phyloP scores from a whole-genome alignment of 2,113 vertebrate genomes.

The Heptranchias perlo region DNA sequence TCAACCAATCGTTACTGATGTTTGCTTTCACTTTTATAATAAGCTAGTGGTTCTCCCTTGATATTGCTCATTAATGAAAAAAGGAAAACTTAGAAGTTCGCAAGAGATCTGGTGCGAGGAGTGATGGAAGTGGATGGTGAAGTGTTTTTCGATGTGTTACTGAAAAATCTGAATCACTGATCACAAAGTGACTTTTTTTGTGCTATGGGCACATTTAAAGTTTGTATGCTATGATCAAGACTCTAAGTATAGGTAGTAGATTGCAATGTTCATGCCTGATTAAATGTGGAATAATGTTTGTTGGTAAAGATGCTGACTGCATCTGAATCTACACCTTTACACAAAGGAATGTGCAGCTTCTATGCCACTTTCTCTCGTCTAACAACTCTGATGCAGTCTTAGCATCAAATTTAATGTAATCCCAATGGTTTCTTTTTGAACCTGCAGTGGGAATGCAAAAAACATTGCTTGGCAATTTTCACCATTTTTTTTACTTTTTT shows the following conservation, averaged over 20 bases:
- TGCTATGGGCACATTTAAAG: background rate
- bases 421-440: background rate
- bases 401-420: background rate
- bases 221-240: background rate
- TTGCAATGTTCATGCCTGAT: background rate
- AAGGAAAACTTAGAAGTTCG: background rate
- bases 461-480: background rate
- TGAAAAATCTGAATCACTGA: background rate
- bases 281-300: background rate
- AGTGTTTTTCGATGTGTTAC: too few relatives aligned
- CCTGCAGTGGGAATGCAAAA: background rate
- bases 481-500: background rate
- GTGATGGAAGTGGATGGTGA: background rate
- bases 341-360: background rate
- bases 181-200: background rate
- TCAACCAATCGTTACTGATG: background rate
- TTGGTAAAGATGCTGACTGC: background rate
- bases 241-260: background rate
- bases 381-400: background rate
- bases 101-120: background rate
- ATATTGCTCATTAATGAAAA: background rate
- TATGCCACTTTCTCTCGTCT: background rate
- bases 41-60: background rate
- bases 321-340: background rate
- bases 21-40: background rate